Base-by-base conservation (phyloP, 2,113 vertebrate genomes). In the Pseudorasbora parva region DNA sequence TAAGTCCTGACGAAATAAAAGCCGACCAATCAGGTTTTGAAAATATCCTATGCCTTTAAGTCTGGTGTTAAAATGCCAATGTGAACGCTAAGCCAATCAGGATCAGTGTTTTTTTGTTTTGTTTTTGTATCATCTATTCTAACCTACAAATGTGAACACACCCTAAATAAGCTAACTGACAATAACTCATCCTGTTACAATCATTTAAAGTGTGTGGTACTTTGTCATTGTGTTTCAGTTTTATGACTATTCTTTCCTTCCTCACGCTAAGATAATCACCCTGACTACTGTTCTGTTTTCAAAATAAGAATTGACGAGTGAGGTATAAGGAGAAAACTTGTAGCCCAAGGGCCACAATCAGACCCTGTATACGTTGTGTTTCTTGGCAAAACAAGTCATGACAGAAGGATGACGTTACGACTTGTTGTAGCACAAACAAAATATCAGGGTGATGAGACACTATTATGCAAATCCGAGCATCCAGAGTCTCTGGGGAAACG, bases 381-480 rank as follows among this genome's bases (percentile, higher is more conserved):
- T 72, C 51, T 54, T 21, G 11, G 4, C 27, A 49, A 72, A 41
- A 60, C 33, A 51, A 10, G 21, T 14, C 37, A 60, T 19, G 78
- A 45, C 25, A 56, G 23, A 33, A 81, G 27, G 41, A 14, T 59
- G 66, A 68, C 0, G 5, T 49, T 74, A 47, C 17, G n/a, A 51
- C 72, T 74, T 78, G 43, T 78, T 82, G 84, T 25, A 10, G 75
- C 21, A 17, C 62, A 85, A 75, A 80, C 80, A 71, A 78, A 85
- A 85, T 68, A 75, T 73, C 47, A 23, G 51, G 30, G 81, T 85
- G 84, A 88, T 84, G 78, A 86, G 82, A 81, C 66, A 15, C 87
- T 86, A 84, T 88, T 88, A 88, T 86, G 85, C 75, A 88, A 84
- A 88, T 68, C 3, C 14, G 14, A 27, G 54, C 74, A 77, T 81